phyloP scores from a whole-genome alignment of 1,140 invertebrate genomes.

The Bombyx mandarina region DNA sequence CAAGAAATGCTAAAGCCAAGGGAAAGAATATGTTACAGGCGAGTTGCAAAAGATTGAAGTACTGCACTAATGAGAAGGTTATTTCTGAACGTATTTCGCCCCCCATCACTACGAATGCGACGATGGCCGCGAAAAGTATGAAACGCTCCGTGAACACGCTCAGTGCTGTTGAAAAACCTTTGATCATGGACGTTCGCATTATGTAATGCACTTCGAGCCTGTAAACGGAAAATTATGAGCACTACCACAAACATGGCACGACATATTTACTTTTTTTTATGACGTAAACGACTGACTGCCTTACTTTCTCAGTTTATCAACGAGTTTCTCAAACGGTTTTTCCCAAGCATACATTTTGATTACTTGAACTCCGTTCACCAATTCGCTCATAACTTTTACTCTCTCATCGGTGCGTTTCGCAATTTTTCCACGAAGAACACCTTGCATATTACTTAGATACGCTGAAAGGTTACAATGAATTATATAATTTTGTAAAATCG shows the following conservation, averaged over 20 bases:
- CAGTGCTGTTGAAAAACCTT: constrained; percentile 78
- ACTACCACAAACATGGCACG: constrained; percentile 9
- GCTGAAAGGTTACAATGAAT: constrained; percentile 51
- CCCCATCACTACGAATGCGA: constrained; percentile 77
- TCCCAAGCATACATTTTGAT: constrained; percentile 93
- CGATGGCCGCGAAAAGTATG: constrained; percentile 79
- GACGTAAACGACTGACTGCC: constrained; percentile 14
- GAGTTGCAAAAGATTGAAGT: constrained; percentile 80
- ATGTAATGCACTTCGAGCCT: constrained; percentile 79
- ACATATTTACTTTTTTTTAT: constrained; percentile 6
- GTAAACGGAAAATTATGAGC: constrained; percentile 8
- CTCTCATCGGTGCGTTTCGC: constrained; percentile 83
- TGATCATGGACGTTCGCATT: constrained; percentile 78
- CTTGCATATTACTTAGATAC: constrained; percentile 77
- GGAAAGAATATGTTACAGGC: constrained; percentile 83
- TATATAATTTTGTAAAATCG: background rate
- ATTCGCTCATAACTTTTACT: constrained; percentile 87
- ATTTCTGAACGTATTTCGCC: constrained; percentile 76
- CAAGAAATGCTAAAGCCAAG: constrained; percentile 71
- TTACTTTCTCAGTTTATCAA: constrained; percentile 67
- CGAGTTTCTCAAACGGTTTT: constrained; percentile 79
- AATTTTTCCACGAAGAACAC: constrained; percentile 75
- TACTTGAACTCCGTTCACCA: constrained; percentile 82
- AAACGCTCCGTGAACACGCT: constrained; percentile 79
- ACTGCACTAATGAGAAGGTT: constrained; percentile 81